These are phyloP conservation scores for Vollenhovia emeryi DNA, from an alignment of 1,140 invertebrate genomes.

Conservation along the genomic window DNA sequence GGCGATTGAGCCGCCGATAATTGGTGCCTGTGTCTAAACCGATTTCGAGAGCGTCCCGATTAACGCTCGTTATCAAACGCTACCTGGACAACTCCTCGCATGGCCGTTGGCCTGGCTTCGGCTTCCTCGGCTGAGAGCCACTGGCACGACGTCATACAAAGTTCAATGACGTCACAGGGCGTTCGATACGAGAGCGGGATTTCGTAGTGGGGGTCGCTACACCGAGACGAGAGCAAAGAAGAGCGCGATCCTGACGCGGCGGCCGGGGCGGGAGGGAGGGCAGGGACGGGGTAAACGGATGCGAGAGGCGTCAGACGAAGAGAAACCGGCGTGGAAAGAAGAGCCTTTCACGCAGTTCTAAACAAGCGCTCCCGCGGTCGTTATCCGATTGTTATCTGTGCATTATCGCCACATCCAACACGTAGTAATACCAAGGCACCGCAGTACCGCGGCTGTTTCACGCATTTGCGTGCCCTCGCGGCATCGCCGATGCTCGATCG, in stretches of 20 bases:
- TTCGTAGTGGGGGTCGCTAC: constrained; percentile 68
- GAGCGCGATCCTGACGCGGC: neutral
- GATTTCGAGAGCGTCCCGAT: neutral
- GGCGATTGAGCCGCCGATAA: neutral
- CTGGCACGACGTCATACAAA: constrained; percentile 79
- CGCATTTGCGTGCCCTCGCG: neutral
- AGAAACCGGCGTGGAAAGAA: constrained; percentile 28
- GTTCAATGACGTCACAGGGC: constrained; percentile 81
- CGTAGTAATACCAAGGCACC: neutral
- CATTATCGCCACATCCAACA: neutral
- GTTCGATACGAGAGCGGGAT: constrained; percentile 79
- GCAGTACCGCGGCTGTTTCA: neutral
- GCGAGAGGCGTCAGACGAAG: neutral
- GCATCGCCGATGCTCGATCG: neutral
- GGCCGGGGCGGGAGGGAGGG: neutral
- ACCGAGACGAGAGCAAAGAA: constrained; percentile 61
- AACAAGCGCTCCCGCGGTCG: constrained; percentile 19
- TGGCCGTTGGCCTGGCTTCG: neutral
- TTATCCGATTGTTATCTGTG: constrained; percentile 37
- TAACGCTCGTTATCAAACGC: neutral
- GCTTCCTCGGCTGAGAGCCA: constrained; percentile 64
- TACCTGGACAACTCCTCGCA: neutral
- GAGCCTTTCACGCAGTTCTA: constrained; percentile 60
- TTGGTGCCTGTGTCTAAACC: neutral
- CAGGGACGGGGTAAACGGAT: neutral